Evolutionary conservation across 35 echinoderm and acorn worm species (phyloP), one percentile per base, ranked within the genome.

Genomic region (Acanthaster planci): DNA sequence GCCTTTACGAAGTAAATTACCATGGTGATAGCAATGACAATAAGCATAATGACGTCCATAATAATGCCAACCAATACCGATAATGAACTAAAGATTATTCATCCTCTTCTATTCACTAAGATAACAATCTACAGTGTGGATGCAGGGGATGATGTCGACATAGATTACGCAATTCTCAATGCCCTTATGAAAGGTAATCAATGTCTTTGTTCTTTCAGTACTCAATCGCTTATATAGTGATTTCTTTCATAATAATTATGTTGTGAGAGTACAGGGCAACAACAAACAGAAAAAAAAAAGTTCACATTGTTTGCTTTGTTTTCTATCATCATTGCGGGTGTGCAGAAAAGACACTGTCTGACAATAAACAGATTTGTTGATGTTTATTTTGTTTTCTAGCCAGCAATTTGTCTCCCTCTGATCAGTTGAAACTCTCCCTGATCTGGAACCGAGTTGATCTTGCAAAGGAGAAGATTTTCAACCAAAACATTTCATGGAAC

Each of bases 371-470:
- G 12, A 47, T 34, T 30, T 21, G 10, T 34, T 44, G 15, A 10
- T 78, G 9, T 85, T 85, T 34, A 26, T 21, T 29, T 39, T 82
- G 27, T 40, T 42, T 83, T 55, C 34, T 81, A 97, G 93, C 89
- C 23, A 92, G 86, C 44, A 97, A 97, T 47, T 77, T 97, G n/a
- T 91, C 85, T 4, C 53, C 35, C 19, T 44, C 86, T 18, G 91
- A 92, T 51, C 95, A 97, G 42, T 81, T 97, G 44, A 93, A 97
- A 81, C 56, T 97, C 7, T 85, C 95, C 1, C 67, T 97, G 26
- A 78, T 93, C 38, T 97, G 95, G 95, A 93, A 97, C 40, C 51
- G 91, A 84, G 87, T 97, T 5, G 90, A 97, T 76, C 90, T 97
- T 51, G 95, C 95, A 8, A 90, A 92, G 52, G 90, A 90, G 38